phyloP scores from a whole-genome alignment of 2,113 vertebrate genomes.

The Micronisus gabar region DNA sequence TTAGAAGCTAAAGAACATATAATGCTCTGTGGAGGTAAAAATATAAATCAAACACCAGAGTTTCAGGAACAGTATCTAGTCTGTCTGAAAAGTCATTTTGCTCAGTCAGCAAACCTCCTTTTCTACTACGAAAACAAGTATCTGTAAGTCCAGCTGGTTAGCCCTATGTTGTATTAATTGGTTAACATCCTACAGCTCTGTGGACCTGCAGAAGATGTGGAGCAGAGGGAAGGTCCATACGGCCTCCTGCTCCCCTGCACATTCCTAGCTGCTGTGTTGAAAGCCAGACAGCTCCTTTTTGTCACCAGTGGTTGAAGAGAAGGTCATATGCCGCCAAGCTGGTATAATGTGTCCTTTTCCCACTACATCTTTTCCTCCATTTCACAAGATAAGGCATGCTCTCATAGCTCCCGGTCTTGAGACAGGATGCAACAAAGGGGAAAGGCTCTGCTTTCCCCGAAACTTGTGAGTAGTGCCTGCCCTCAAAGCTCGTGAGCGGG shows the following conservation, averaged over 20 bases:
- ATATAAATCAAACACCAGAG: neutral
- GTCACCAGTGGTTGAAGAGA: neutral
- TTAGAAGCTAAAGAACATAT: neutral
- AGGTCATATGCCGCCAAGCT: neutral
- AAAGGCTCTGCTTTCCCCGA: neutral
- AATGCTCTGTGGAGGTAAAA: neutral
- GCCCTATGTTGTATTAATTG: neutral
- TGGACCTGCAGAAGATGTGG: neutral
- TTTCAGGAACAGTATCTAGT: neutral
- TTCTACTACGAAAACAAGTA: neutral
- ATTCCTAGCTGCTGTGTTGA: neutral
- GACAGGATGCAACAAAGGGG: neutral
- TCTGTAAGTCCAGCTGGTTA: neutral
- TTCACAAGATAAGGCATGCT: neutral
- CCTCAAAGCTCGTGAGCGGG: neutral
- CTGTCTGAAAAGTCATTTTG: neutral
- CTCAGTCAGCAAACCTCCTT: neutral
- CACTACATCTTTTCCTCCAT: neutral
- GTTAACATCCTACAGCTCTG: neutral
- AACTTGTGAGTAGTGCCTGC: neutral
- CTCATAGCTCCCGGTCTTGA: neutral
- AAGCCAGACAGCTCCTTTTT: neutral
- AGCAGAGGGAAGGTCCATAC: neutral
- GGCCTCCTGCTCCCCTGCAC: neutral
- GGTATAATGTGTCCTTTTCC: neutral